phyloP scores from a whole-genome alignment of 92 coral and sea anemone species.

The Desmophyllum pertusum region DNA sequence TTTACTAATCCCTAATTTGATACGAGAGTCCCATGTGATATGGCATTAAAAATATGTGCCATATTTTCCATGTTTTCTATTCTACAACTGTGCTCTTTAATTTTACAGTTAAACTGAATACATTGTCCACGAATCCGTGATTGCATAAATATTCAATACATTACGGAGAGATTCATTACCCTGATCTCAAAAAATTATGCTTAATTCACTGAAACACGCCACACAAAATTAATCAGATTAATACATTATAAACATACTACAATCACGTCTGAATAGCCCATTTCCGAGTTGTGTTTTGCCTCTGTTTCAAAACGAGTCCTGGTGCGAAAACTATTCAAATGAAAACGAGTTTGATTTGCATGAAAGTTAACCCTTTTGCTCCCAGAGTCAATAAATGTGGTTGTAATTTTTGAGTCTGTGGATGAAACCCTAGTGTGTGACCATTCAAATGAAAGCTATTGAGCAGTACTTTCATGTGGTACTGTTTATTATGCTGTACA shows the following conservation, averaged over 20 bases:
- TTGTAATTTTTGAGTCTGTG: no score
- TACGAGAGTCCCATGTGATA: background rate
- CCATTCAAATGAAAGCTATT: no score
- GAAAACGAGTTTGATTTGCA: no score
- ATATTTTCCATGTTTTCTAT: background rate
- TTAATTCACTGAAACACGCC: background rate
- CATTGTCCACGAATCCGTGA: background rate
- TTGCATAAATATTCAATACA: background rate
- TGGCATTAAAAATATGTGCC: no score
- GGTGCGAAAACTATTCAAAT: background rate
- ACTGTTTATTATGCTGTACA: no score
- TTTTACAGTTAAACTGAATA: background rate
- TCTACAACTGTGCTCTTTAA: background rate
- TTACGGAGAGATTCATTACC: background rate
- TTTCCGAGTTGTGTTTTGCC: background rate
- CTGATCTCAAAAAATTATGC: background rate
- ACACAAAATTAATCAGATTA: no score
- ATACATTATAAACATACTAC: background rate
- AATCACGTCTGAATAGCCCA: background rate
- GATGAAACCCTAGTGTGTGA: no score
- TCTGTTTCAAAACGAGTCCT: background rate
- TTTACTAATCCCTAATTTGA: background rate
- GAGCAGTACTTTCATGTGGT: no score
- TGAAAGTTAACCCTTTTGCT: no score
- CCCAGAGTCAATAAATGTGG: no score